A percentile compares a stretch with the other conserved stretches of the same genome.
Evolutionary conservation across 1,140 invertebrate species (phyloP).

Genomic region (Zaprionus davidi): DNA sequence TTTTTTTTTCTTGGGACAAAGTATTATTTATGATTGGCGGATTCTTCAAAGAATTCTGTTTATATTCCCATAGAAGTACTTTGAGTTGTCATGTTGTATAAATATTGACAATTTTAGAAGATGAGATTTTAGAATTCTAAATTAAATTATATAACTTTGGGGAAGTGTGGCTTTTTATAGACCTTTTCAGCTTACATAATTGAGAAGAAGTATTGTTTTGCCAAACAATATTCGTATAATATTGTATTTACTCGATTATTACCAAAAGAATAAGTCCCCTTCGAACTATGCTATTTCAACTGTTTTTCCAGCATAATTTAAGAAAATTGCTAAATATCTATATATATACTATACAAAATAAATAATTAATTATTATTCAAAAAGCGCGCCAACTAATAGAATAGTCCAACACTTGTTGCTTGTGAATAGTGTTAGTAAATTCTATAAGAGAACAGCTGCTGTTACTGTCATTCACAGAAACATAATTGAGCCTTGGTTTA

Average conservation of each 20-base stretch:
- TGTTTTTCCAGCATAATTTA: not conserved
- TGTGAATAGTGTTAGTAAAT: slow-evolving; percentile 16
- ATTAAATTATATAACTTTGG: not conserved
- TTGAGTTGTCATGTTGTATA: not conserved
- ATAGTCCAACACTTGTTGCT: slow-evolving; percentile 47
- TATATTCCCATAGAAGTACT: not conserved
- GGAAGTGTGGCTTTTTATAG: no score
- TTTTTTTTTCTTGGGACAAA: slow-evolving; percentile 44
- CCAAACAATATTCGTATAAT: no score
- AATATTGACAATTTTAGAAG: not conserved
- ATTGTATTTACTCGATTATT: no score
- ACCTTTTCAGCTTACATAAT: not conserved
- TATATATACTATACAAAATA: not conserved
- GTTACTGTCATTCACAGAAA: slow-evolving; percentile 40
- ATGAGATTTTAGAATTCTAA: not conserved
- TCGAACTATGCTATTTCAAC: no score
- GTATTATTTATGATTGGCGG: slow-evolving; percentile 38
- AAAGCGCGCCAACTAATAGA: slow-evolving; percentile 49
- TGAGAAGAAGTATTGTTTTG: not conserved
- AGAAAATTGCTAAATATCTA: no score
- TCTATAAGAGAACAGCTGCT: not conserved
- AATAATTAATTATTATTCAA: slow-evolving; percentile 11
- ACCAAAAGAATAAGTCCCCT: no score
- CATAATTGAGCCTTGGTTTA: not conserved
- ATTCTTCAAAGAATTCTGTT: slow-evolving; percentile 22